Conservation (phyloP, 2,888 invertebrate species). For the Stenolophus ochropezus region DNA sequence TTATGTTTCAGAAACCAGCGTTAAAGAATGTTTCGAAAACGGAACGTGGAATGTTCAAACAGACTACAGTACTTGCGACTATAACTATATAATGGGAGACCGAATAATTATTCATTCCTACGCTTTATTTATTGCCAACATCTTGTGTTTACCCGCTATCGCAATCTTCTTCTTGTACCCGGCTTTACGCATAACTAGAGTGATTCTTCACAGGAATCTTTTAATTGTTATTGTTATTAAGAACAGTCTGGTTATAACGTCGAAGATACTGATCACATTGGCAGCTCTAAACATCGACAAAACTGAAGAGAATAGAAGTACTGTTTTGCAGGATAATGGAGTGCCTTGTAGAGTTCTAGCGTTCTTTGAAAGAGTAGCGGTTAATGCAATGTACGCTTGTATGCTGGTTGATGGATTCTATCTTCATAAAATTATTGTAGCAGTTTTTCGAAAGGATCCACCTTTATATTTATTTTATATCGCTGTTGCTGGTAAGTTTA, state of each 20-base stretch:
- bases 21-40: conserved; percentile 75
- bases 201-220: conserved; percentile 78
- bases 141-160: conserved; percentile 76
- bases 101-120: conserved; percentile 76
- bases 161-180: conserved; percentile 76
- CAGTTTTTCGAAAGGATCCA: conserved; percentile 77
- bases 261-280: conserved; percentile 76
- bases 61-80: conserved; percentile 77
- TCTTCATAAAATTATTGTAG: conserved; percentile 80
- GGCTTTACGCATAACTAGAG: conserved; percentile 75
- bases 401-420: conserved; percentile 82
- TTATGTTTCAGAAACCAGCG: conserved; percentile 75
- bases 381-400: conserved; percentile 80
- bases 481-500: conserved; percentile 72
- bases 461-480: conserved; percentile 74
- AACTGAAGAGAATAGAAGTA: conserved; percentile 65
- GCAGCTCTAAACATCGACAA: conserved; percentile 74
- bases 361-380: conserved; percentile 75
- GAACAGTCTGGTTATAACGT: conserved; percentile 76
- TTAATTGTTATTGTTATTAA: conserved; percentile 77
- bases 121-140: conserved; percentile 74
- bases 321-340: conserved; percentile 74
- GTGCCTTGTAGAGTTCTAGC: conserved; percentile 76
- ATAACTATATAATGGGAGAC: conserved; percentile 74
- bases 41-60: conserved; percentile 78